Base-by-base conservation (phyloP, 2,113 vertebrate species). In the Pitta sordida region DNA sequence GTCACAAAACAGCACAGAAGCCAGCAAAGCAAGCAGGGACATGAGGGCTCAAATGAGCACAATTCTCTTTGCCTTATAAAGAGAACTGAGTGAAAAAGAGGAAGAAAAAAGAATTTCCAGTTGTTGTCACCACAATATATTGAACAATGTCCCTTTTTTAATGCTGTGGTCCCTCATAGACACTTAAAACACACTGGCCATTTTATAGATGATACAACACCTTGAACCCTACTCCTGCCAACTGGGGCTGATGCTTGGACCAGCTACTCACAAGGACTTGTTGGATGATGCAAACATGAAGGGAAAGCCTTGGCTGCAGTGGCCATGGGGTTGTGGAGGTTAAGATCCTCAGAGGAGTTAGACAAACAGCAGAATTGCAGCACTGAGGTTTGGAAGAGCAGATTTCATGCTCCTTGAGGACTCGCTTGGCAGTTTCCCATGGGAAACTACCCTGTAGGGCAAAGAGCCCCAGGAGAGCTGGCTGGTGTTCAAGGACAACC, bases 1-100 rank as follows among this genome's bases (percentile, higher is more conserved):
- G 0, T 21, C 60, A 65, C 10, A 86, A 58, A 84, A 68, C 11
- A 60, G 64, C 52, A 44, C 11, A n/a, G 43, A 32, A 58, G 39
- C 14, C 0, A 1, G 43, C 76, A 75, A 39, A 84, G 86, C 52
- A 52, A 60, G 60, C 0, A 0, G 48, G 16, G 19, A 78, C 17
- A 26, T 0, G 9, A 74, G 13, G 12, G 22, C 56, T 68, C 27
- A 5, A 10, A 63, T 1, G 0, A 59, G 6, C 32, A 67, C 29
- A 29, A 12, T 70, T 64, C 48, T 73, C 34, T 51, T 17, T 41
- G 24, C 48, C 36, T 84, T 52, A 49, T 6, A 46, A 79, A 69
- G 11, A 75, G 7, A 80, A 74, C 13, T 46, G 20, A 78, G 15
- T 53, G 48, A 56, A 88, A 84, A 81, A 59, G 19, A 81, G 34